These are phyloP conservation scores for Clarias fuscus DNA, from an alignment of 2,797 vertebrate genomes.

Conservation along the genomic window DNA sequence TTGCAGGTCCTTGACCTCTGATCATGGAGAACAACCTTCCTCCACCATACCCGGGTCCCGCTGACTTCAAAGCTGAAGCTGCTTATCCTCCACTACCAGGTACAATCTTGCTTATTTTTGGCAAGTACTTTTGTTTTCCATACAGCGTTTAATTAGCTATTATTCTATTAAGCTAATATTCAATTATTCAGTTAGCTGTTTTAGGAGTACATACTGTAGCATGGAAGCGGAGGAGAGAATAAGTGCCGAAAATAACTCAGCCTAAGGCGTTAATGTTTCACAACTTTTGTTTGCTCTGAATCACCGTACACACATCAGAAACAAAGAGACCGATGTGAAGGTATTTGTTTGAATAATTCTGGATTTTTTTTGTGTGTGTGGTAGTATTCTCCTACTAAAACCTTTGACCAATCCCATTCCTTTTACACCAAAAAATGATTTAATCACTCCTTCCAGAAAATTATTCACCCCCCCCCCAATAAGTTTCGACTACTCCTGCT, in stretches of 20 bases:
- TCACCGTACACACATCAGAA: neutral
- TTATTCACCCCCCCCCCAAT: neutral
- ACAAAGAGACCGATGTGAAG: neutral
- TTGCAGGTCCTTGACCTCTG: neutral
- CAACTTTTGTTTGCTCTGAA: neutral
- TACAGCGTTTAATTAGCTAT: no score
- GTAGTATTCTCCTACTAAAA: no score
- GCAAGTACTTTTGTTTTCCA: no score
- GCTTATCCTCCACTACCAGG: neutral
- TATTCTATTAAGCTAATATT: no score
- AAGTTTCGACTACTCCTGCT: no score
- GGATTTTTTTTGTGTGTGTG: no score
- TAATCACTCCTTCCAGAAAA: neutral
- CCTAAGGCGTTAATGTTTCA: neutral
- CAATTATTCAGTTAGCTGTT: no score
- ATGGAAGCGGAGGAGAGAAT: neutral
- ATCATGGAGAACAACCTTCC: neutral
- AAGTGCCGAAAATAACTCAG: neutral
- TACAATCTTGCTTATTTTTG: neutral
- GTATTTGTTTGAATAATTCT: no score
- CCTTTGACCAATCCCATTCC: neutral
- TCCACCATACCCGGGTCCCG: neutral
- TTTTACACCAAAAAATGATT: neutral
- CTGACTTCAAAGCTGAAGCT: neutral
- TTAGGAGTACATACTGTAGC: neutral